Evolutionary conservation across 1,140 invertebrate species (phyloP).

Genomic region (Heliconius melpomene): DNA sequence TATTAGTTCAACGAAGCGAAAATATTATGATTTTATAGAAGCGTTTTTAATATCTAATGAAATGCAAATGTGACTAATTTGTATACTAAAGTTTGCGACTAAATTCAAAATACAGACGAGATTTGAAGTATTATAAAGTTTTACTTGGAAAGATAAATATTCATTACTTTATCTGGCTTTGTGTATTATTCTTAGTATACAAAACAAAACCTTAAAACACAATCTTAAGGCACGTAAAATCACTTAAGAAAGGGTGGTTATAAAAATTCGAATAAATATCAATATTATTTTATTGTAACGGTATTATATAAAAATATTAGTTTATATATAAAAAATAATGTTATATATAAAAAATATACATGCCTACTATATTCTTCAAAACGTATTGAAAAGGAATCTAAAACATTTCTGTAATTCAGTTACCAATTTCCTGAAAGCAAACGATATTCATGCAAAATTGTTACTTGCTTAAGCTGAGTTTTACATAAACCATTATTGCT

Average conservation of each 20-base stretch:
- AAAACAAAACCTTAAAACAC: background rate
- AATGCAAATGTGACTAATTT: background rate
- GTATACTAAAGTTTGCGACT: slow-evolving; percentile 7
- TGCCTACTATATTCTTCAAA: too few species aligned
- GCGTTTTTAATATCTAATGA: background rate
- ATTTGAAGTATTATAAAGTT: slow-evolving; percentile 5
- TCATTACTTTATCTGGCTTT: background rate
- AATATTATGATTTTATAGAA: background rate
- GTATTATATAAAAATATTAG: too few species aligned
- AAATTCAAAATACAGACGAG: slow-evolving; percentile 1
- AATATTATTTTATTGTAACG: background rate
- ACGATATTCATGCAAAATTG: too few species aligned
- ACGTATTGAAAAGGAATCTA: too few species aligned
- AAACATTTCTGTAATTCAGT: too few species aligned
- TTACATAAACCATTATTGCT: background rate
- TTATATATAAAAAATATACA: too few species aligned
- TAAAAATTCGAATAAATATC: background rate
- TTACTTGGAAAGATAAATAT: background rate
- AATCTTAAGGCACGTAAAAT: background rate
- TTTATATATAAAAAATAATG: too few species aligned
- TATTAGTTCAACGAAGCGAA: background rate
- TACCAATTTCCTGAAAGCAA: too few species aligned
- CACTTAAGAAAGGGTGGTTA: background rate
- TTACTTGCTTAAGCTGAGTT: background rate
- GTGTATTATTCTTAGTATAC: background rate